Base-by-base conservation (phyloP, 1,140 invertebrate genomes). In the Drosophila simulans region DNA sequence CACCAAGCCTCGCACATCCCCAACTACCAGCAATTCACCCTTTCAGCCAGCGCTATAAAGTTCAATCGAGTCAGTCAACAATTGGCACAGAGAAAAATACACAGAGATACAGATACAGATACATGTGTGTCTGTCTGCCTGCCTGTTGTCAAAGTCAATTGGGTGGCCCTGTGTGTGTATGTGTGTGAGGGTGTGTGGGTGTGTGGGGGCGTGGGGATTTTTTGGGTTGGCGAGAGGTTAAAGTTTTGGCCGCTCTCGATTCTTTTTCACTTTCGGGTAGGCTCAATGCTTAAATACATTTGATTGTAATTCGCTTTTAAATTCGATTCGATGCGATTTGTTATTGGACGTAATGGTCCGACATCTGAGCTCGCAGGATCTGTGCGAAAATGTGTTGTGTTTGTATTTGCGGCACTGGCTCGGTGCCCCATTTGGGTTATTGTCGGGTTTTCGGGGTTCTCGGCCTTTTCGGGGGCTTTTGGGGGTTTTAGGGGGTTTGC, bases 241-340 rank as follows among this genome's bases (percentile, higher is more conserved):
- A 77, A 81, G 70, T 78, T 85, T 85, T 81, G 39, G 49, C 34
- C 46, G 55, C 54, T 65, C 49, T 39, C 60, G 20, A 66, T 59
- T 58, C 35, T 54, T 55, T 69, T 39, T 49, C 55, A 59, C 60
- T 75, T 66, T 66, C 56, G 40, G 74, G 49, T 73, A 75, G 79
- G 84, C 83, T 88, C 82, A 80, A 65, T 88, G 68, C 84, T 89
- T 88, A 88, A 88, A 89, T 79, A 86, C 83, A 86, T 88, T 88
- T 88, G 83, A 88, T 88, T 89, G 83, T 88, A 89, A 88, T 88
- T 77, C 83, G 83, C 83, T 88, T 88, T 88, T 89, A 88, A 89
- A 88, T 89, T 89, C 83, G 72, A 80, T 88, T 88, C 84, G 74
- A 82, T 82, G 80, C 80, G 78, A 88, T 86, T 89, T 89, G 84